phyloP scores from a whole-genome alignment of 2,888 invertebrate species.

The Polyploca ridens region DNA sequence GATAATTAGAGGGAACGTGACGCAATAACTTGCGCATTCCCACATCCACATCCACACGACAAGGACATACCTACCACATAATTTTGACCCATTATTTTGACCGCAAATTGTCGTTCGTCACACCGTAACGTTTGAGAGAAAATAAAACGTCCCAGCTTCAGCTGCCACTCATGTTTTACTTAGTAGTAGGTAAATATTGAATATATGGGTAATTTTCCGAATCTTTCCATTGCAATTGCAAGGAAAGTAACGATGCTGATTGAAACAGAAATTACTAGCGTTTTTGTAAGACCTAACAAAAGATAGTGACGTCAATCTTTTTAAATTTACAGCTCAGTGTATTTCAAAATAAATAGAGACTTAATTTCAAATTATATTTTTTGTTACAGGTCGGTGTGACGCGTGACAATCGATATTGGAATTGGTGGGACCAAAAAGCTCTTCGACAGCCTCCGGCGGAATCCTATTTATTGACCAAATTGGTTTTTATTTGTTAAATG shows the following conservation, averaged over 20 bases:
- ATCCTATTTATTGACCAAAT: slow-evolving; percentile 55
- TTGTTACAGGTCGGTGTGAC: slow-evolving; percentile 43
- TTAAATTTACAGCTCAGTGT: neutral
- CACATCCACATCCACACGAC: slow-evolving; percentile 61
- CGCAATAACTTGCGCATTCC: slow-evolving; percentile 67
- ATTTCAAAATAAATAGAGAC: neutral
- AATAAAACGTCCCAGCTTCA: neutral
- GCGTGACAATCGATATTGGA: slow-evolving; percentile 26
- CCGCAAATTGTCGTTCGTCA: slow-evolving; percentile 69
- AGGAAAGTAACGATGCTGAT: neutral
- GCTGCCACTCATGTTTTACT: neutral
- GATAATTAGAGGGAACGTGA: slow-evolving; percentile 77
- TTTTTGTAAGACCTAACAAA: neutral
- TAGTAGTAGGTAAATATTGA: no score
- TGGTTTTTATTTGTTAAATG: slow-evolving; percentile 59
- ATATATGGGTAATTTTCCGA: no score
- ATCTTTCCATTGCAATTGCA: neutral
- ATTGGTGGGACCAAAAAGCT: slow-evolving; percentile 40
- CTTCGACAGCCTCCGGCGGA: slow-evolving; percentile 37
- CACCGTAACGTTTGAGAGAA: slow-evolving; percentile 42
- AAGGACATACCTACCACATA: slow-evolving; percentile 73
- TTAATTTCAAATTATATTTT: neutral
- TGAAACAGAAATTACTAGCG: neutral
- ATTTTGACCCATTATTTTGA: slow-evolving; percentile 79
- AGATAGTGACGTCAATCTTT: neutral